Base-by-base conservation (phyloP, 2,797 vertebrate genomes). In the Poeciliopsis presidionis region DNA sequence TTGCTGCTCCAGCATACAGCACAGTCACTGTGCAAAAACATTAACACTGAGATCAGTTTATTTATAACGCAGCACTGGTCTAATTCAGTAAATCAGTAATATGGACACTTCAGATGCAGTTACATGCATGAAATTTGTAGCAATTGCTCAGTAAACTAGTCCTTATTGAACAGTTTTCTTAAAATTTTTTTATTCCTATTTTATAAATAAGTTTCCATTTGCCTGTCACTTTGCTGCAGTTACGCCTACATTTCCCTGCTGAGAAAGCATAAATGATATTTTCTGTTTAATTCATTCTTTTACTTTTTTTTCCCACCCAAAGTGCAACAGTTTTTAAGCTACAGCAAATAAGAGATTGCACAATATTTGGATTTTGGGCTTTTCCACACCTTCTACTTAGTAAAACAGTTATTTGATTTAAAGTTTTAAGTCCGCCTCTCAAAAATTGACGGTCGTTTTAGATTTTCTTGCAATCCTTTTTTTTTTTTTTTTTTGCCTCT, bases 1-100 rank as follows among this genome's bases (percentile, higher is more conserved):
- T n/a, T 45, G 36, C 76, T 86, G 74, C 80, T 72, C 75, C 45
- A 9, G 79, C 80, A 65, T 28, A 6, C 55, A 74, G 51, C 69
- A 57, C 71, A 1, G 46, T 45, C 22, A 0, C 59, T 7, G 75
- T 53, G 70, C 76, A 74, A 69, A 28, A 59, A 0, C 75, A 53
- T 41, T 33, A 20, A 41, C 11, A 2, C 30, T 69, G 22, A 25
- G 13, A 65, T 73, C 57, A 2, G 5, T 39, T 36, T 65, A 65
- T 22, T 65, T 65, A 22, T 65, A 65, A 20, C 2, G 18, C 61
- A 36, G 7, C 30, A 22, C 61, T 67, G 49, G 49, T 51, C 49
- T 51, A 25, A 67, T 67, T 22, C 36, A 25, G 8, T 41, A 41
- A 9, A 39, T 65, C 36, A 39, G 36, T 20, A 61, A 33, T 18